phyloP scores from a whole-genome alignment of 2,113 vertebrate species.

The Orcinus orca region DNA sequence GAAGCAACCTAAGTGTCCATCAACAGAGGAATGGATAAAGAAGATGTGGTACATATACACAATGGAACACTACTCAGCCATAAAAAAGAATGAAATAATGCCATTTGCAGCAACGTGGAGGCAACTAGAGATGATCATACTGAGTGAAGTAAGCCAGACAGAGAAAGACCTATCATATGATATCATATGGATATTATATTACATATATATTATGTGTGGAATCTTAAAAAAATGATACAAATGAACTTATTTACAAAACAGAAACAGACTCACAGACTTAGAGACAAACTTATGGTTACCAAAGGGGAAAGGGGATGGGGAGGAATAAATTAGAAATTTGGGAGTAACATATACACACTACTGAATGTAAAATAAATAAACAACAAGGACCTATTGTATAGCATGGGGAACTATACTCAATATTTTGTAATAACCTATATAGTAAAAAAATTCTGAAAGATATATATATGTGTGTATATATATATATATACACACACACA shows the following conservation, averaged over 20 bases:
- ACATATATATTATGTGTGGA: background rate
- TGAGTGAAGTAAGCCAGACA: background rate
- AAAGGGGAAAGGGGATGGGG: background rate
- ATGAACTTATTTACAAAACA: background rate
- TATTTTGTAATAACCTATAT: background rate
- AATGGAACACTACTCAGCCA: background rate
- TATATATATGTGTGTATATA: fast-evolving
- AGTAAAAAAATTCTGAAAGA: background rate
- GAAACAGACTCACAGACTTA: background rate
- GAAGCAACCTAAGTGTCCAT: background rate
- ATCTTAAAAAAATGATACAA: background rate
- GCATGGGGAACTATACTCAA: background rate
- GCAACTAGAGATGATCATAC: background rate
- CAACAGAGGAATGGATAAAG: background rate
- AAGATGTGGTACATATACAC: background rate
- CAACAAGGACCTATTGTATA: background rate
- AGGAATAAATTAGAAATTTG: background rate
- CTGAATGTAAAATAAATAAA: background rate
- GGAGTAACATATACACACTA: background rate
- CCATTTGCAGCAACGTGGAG: background rate
- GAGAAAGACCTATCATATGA: background rate
- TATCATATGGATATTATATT: background rate
- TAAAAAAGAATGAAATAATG: background rate
- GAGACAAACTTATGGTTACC: background rate
- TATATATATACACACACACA: background rate